Conservation (phyloP, 2,888 invertebrate genomes). For the Pemphredon lugubris region DNA sequence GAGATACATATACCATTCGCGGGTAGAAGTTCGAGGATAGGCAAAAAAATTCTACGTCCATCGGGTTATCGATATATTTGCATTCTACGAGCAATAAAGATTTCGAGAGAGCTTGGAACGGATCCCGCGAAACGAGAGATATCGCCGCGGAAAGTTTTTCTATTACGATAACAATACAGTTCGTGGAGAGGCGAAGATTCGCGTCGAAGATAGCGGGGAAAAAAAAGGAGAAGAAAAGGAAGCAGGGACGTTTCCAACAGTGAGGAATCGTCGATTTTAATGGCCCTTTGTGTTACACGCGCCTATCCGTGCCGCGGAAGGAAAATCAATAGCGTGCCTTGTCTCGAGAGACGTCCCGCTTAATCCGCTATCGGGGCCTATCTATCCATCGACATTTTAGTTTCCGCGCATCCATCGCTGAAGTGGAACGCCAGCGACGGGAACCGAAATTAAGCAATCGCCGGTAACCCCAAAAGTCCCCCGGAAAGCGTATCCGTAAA, state of each 20-base stretch:
- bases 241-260: constrained; percentile 50
- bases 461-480: too few species aligned
- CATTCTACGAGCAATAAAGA: too few species aligned
- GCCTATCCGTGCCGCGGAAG: constrained; percentile 44
- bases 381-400: constrained; percentile 28
- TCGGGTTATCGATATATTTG: too few species aligned
- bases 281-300: constrained; percentile 63
- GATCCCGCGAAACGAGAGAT: background rate
- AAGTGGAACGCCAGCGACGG: too few species aligned
- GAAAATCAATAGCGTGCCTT: constrained; percentile 61
- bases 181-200: constrained; percentile 39
- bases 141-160: constrained; percentile 40
- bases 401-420: constrained; percentile 13
- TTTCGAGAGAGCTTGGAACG: background rate
- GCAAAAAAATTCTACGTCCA: background rate
- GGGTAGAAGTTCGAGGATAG: background rate
- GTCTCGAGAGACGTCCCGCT: constrained; percentile 47
- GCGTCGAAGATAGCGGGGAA: constrained; percentile 41
- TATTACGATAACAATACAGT: constrained; percentile 54
- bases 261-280: constrained; percentile 66
- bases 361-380: constrained; percentile 52
- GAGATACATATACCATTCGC: too few species aligned
- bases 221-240: constrained; percentile 32
- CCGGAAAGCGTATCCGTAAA: too few species aligned
- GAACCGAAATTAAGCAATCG: too few species aligned